A percentile compares a stretch with the other conserved stretches of the same genome.
phyloP scores from a whole-genome alignment of 2,113 vertebrate species.

The Orientallactaga bullata region DNA sequence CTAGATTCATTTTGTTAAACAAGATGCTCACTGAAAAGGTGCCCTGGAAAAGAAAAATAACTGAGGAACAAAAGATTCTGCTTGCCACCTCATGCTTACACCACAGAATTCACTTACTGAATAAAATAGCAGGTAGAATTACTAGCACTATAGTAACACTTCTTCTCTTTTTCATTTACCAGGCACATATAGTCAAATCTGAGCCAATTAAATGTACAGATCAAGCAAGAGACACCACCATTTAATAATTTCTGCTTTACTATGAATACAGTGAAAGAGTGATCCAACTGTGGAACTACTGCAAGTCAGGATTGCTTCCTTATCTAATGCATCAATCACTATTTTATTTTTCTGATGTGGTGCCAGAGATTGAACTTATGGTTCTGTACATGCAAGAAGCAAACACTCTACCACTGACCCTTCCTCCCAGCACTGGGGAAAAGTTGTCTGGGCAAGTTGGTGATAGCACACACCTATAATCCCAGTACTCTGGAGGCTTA shows the following conservation, averaged over 20 bases:
- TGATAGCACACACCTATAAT: neutral
- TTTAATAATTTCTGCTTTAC: neutral
- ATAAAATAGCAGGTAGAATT: neutral
- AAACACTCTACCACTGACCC: neutral
- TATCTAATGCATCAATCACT: neutral
- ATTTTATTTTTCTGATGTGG: neutral
- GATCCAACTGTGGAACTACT: neutral
- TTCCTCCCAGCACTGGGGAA: no score
- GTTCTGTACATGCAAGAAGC: neutral
- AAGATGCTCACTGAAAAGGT: neutral
- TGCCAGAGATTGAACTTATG: neutral
- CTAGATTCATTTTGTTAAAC: neutral
- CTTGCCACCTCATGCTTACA: neutral
- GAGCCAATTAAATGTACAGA: conserved; percentile 18
- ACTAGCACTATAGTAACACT: neutral
- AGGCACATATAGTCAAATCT: neutral
- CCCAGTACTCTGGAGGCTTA: neutral
- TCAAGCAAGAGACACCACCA: neutral
- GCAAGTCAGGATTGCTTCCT: neutral
- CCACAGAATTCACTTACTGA: neutral
- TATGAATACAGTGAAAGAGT: neutral
- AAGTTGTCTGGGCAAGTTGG: neutral
- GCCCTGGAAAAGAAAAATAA: neutral
- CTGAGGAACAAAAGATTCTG: neutral
- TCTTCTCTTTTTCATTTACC: neutral